Conservation (phyloP, 2,888 invertebrate species). For the Gortyna flavago region DNA sequence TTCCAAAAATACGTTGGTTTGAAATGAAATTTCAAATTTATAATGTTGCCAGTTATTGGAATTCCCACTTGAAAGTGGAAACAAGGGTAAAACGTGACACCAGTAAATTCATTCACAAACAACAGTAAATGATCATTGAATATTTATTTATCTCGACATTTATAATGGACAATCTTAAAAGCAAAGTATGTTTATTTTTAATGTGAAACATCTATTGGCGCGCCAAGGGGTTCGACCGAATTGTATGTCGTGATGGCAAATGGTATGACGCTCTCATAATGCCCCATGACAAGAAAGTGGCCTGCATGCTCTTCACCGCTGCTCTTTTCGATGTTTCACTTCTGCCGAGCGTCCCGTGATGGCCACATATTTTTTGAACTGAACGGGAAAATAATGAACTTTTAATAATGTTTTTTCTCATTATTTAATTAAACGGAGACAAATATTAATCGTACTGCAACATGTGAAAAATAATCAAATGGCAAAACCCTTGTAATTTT, state of each 20-base stretch:
- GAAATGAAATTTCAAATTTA: slow-evolving; percentile 17
- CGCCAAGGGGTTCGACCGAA: not conserved
- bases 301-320: too few species aligned
- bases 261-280: not conserved
- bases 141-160: not conserved
- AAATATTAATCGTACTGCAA: not conserved
- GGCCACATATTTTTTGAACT: not conserved
- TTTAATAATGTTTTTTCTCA: not conserved
- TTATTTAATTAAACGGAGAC: not conserved
- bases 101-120: not conserved
- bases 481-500: not conserved
- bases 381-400: not conserved
- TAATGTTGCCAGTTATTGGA: slow-evolving; percentile 50
- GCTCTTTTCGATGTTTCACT: not conserved
- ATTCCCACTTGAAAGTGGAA: slow-evolving; percentile 13
- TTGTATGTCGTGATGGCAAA: not conserved
- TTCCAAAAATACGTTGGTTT: slow-evolving; percentile 60
- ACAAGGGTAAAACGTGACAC: not conserved
- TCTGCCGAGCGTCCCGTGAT: not conserved
- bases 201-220: not conserved
- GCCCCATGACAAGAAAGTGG: too few species aligned
- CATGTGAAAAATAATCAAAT: not conserved
- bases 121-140: not conserved
- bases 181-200: not conserved
- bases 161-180: not conserved